Percentiles rank a stretch among this genome's conserved stretches.
phyloP scores from a whole-genome alignment of 1,140 invertebrate species.

The Lepeophtheirus salmonis region DNA sequence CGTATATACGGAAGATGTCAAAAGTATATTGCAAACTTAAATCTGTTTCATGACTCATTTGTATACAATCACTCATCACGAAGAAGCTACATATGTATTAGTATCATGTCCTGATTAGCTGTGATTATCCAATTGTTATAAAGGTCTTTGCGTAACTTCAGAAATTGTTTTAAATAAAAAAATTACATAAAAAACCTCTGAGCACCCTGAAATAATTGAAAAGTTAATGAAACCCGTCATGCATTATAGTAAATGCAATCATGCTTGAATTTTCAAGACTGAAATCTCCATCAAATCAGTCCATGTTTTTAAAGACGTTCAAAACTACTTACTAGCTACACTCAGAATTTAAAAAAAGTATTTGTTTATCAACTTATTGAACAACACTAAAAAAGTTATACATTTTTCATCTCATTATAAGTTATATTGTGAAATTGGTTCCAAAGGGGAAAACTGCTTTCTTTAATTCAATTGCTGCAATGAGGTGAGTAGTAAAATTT shows the following conservation, averaged over 20 bases:
- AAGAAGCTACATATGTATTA: conserved; percentile 58
- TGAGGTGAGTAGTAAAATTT: too few relatives aligned
- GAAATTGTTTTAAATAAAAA: conserved; percentile 63
- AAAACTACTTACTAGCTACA: conserved; percentile 40
- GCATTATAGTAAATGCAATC: conserved; percentile 84
- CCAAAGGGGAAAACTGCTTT: conserved; percentile 78
- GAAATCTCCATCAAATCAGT: conserved; percentile 87
- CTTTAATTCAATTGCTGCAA: conserved; percentile 71
- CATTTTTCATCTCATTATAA: too few relatives aligned
- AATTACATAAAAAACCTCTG: too few relatives aligned
- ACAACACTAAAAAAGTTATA: conserved; percentile 80
- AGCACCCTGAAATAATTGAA: too few relatives aligned
- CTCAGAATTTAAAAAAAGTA: conserved; percentile 79
- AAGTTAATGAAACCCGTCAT: conserved; percentile 69
- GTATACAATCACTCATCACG: conserved; percentile 67
- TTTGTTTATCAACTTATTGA: conserved; percentile 72
- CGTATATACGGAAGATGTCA: conserved; percentile 62
- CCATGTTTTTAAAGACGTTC: conserved; percentile 54
- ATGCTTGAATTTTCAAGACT: conserved; percentile 72
- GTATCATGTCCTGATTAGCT: conserved; percentile 77
- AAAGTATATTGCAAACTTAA: conserved; percentile 81
- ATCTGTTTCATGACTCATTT: conserved; percentile 61
- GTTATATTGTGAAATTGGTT: conserved; percentile 41
- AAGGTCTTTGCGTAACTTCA: conserved; percentile 72
- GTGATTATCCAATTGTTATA: conserved; percentile 68